Evolutionary conservation across 2,797 vertebrate genomes (phyloP), one percentile per base, ranked within the genome.

Genomic region (Aphelocoma californica): DNA sequence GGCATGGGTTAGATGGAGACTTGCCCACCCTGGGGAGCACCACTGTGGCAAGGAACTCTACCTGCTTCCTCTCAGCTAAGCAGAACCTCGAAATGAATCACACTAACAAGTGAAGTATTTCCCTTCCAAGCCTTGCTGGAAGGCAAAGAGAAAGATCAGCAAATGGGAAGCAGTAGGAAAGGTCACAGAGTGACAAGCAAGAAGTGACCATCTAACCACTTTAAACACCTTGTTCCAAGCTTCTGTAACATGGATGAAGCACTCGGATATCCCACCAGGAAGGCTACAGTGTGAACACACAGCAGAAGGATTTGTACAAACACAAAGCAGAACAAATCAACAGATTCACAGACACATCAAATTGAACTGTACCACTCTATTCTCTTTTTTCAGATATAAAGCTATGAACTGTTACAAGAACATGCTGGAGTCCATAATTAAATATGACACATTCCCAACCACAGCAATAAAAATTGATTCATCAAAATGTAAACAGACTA

Each of bases 401-500:
- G 18, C 9, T 31, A n/a, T n/a, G 18, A 81, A 58, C 24, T 86
- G 29, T 66, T 86, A 29, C 7, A 56, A 91, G 66, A 84, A 75
- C 19, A 38, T 19, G 25, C 23, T 65, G 26, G 48, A 86, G 26
- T 69, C 45, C 12, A 7, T 53, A 56, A 64, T 54, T 66, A 88
- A 86, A 83, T n/a, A 60, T 9, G 56, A 24, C 3, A 7, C 26
- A 84, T 66, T 81, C 18, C 18, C 24, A 70, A 25, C 14, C 2
- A 1, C 2, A 62, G 38, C 64, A 91, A 77, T 84, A 74, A 90
- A 88, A 92, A 73, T 0, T n/a, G 45, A 81, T 64, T 62, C 81
- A 62, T 42, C 16, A 56, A 94, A 88, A 92, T 47, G 11, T 24
- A 72, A 96, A 70, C 29, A 80, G 40, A 77, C 24, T 18, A 77